Conservation (phyloP, 1,140 invertebrate genomes). For the Brachionus rotundiformis region DNA sequence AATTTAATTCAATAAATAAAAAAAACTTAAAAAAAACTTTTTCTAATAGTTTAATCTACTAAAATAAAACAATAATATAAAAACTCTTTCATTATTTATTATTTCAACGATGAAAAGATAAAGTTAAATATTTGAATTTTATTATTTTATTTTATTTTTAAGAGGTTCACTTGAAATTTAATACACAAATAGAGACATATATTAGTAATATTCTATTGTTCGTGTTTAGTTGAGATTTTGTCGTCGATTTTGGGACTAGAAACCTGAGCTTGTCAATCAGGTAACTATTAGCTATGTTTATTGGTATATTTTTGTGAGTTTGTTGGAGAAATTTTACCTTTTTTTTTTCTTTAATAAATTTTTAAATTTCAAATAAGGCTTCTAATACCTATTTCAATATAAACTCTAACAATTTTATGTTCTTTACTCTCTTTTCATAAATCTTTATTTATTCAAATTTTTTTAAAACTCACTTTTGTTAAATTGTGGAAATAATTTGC, state of each 20-base stretch:
- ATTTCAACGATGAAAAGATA: background rate
- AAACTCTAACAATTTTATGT: constrained; percentile 1
- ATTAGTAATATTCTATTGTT: background rate
- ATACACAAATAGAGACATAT: constrained; percentile 19
- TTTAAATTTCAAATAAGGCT: background rate
- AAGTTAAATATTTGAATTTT: constrained; percentile 5
- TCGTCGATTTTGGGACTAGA: background rate
- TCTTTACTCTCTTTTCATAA: background rate
- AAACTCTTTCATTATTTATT: background rate
- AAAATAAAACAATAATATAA: constrained; percentile 28
- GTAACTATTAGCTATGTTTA: background rate
- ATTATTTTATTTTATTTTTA: background rate
- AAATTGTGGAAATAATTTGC: background rate
- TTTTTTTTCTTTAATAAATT: background rate
- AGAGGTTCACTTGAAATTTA: constrained; percentile 1
- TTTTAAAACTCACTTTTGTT: background rate
- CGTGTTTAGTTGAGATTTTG: constrained; percentile 8
- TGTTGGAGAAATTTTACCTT: constrained; percentile 6
- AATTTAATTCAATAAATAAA: background rate
- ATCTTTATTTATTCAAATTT: background rate
- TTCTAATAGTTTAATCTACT: constrained; percentile 10
- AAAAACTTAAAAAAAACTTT: constrained; percentile 21
- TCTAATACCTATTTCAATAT: background rate
- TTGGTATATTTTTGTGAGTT: background rate
- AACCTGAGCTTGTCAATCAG: constrained; percentile 5